Evolutionary conservation across 2,113 vertebrate species (phyloP).

Genomic region (Hippocampus mohnikei): DNA sequence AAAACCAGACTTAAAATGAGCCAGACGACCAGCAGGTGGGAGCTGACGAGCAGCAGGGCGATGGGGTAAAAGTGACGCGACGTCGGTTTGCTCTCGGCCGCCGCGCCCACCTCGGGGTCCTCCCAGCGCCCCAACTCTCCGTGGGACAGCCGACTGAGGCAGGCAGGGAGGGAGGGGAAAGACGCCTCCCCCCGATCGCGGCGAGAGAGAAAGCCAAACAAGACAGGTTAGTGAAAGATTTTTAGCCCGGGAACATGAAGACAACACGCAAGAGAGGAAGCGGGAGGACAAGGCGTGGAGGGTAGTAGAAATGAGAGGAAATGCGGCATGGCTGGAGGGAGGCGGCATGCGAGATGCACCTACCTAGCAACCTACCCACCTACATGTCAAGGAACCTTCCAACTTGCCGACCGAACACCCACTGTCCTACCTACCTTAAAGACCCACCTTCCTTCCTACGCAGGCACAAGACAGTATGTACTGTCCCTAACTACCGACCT

Average conservation of each 20-base stretch:
- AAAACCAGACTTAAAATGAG: slow-evolving; percentile 99
- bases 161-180: slow-evolving; percentile 46
- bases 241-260: neutral
- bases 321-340: neutral
- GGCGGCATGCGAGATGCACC: neutral
- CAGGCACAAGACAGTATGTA: no score
- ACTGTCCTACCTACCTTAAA: no score
- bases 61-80: slow-evolving; percentile 99
- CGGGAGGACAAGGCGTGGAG: no score
- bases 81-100: slow-evolving; percentile 94
- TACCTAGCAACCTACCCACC: neutral
- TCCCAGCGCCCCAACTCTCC: slow-evolving; percentile 89
- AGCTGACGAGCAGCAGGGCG: slow-evolving; percentile 99
- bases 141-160: slow-evolving; percentile 86
- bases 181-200: slow-evolving; percentile 31
- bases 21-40: slow-evolving; percentile 98
- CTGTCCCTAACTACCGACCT: no score
- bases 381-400: neutral
- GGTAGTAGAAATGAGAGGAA: neutral
- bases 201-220: slow-evolving; percentile 44
- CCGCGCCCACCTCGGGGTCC: slow-evolving; percentile 91
- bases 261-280: no score
- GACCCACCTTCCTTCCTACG: no score
- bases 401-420: no score
- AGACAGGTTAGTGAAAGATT: neutral